Evolutionary conservation across 2,888 invertebrate species (phyloP).

Genomic region (Eilema caniola): DNA sequence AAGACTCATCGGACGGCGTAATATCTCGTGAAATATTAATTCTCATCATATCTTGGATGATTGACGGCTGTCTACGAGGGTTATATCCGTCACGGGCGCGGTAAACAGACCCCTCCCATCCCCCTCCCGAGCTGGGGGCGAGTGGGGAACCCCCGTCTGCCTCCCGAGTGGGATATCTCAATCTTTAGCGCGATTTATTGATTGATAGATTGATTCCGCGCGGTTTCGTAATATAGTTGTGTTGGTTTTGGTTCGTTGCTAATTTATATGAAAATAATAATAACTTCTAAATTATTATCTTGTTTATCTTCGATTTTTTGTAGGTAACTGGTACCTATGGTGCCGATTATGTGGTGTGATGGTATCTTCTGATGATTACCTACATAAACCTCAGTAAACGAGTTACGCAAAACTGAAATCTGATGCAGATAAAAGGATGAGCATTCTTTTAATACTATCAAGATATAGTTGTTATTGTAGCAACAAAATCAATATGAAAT

Average conservation of each 20-base stretch:
- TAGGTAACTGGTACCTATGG: too few relatives aligned
- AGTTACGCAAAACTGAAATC: too few relatives aligned
- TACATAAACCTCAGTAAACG: too few relatives aligned
- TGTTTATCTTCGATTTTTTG: too few relatives aligned
- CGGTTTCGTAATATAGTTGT: slow-evolving; percentile 46
- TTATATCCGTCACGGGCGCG: slow-evolving; percentile 83
- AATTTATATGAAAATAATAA: slow-evolving; percentile 10
- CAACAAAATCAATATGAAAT: too few relatives aligned
- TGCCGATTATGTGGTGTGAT: too few relatives aligned
- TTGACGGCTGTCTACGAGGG: slow-evolving; percentile 82
- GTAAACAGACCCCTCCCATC: slow-evolving; percentile 68
- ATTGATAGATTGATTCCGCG: slow-evolving; percentile 82
- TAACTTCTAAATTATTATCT: too few relatives aligned
- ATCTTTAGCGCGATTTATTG: slow-evolving; percentile 84
- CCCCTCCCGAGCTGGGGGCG: slow-evolving; percentile 28
- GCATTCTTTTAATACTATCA: too few relatives aligned
- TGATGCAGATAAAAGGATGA: too few relatives aligned
- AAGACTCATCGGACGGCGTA: slow-evolving; percentile 60
- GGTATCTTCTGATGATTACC: too few relatives aligned
- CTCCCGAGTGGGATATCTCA: slow-evolving; percentile 81
- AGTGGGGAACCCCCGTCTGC: slow-evolving; percentile 46
- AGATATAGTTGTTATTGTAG: too few relatives aligned
- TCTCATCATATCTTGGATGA: slow-evolving; percentile 79
- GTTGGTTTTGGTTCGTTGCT: slow-evolving; percentile 39
- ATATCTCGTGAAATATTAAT: slow-evolving; percentile 78